Base-by-base conservation (phyloP, 1,140 invertebrate genomes). In the Ladona fulva region DNA sequence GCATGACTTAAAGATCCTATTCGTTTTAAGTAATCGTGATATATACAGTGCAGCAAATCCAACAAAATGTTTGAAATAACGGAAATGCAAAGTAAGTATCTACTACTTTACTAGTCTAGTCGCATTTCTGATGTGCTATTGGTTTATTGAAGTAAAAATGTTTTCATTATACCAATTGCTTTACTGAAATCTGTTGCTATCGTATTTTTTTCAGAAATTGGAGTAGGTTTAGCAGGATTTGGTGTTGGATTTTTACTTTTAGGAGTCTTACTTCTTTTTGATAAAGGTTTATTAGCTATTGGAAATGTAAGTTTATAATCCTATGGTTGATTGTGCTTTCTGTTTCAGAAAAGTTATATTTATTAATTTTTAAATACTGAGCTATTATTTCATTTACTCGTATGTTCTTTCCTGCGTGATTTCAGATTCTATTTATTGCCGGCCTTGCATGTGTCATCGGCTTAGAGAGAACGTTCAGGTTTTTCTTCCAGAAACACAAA, bases 401-500 rank as follows among this genome's bases (percentile, higher is more conserved):
- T 37, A 5, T 37, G 29, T 37, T 77, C 8, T 78, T 14, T 37
- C 44, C 78, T 76, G 75, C 24, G 81, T 79, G 29, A 37, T 87
- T 90, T 80, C 84, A 95, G 94, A 95, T 99, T 79, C 87, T 99
- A 42, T 99, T 99, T 86, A 92, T 99, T 81, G 89, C 91, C 81
- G 98, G 98, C 25, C 88, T 99, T 74, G 95, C 93, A 73, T 97
- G 97, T 87, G 95, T 99, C 0, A 99, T 99, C 83, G 98, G 98
- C 0, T 87, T 99, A 52, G 94, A 97, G 86, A 88, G 97, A 84
- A 99, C 97, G 29, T 92, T 99, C 81, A 91, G 94, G 83, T 99
- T 99, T 84, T 99, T 99, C 87, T 99, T 99, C 85, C 97, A 99
- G 89, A 87, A 91, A 78, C 97, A 99, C 84, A 99, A 99, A 90